Conservation (phyloP, 2,113 vertebrate species). For the Grammomys surdaster region DNA sequence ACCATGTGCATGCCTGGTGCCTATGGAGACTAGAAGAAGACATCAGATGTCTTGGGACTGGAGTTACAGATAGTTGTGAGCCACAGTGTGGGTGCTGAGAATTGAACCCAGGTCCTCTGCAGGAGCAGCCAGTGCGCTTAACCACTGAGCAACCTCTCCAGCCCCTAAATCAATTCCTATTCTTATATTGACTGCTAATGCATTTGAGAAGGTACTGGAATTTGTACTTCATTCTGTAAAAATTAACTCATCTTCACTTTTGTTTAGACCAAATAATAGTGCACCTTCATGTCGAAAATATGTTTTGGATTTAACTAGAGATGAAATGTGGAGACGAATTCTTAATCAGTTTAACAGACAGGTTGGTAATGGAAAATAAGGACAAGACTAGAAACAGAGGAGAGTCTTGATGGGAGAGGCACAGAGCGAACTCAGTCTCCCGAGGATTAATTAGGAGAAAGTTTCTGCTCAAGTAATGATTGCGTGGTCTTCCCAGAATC, state of each 20-base stretch:
- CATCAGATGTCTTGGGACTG: not conserved
- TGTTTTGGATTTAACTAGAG: not conserved
- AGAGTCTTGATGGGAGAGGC: not conserved
- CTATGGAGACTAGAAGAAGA: not conserved
- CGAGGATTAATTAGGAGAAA: not conserved
- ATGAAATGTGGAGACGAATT: not conserved
- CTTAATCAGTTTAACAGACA: not conserved
- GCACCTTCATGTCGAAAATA: not conserved
- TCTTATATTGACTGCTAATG: not conserved
- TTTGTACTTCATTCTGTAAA: not conserved
- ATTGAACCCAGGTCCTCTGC: not conserved
- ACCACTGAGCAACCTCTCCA: not conserved
- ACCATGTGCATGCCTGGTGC: not conserved
- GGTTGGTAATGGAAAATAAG: not conserved
- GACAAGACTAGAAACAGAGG: not conserved
- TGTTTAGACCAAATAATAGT: not conserved
- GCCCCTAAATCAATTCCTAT: not conserved
- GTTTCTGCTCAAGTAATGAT: not conserved
- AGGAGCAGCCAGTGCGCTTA: not conserved
- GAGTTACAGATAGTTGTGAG: not conserved
- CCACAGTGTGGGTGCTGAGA: not conserved
- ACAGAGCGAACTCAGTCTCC: not conserved
- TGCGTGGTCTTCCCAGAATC: not conserved
- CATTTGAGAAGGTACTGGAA: too few species aligned
- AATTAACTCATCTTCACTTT: not conserved